These are phyloP conservation scores for Apocrypta bakeri DNA, from an alignment of 1,140 invertebrate genomes.

Conservation along the genomic window DNA sequence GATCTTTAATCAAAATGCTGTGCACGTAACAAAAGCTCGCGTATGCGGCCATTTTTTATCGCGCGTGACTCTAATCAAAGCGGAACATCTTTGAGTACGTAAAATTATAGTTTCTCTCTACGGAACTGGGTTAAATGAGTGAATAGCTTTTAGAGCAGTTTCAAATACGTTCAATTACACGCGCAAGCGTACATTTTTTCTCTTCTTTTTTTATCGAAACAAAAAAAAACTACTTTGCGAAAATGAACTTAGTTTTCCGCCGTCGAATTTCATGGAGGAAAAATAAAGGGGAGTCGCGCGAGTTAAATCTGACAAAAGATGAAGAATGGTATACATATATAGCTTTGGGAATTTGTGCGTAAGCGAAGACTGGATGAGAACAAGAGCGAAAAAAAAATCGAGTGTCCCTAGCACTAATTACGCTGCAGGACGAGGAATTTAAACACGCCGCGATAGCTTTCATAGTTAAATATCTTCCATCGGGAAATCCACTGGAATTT, in stretches of 20 bases:
- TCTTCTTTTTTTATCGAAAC: no score
- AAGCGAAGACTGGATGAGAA: no score
- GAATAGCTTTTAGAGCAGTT: neutral
- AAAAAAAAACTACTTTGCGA: no score
- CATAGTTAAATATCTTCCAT: constrained; percentile 38
- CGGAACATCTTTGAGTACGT: neutral
- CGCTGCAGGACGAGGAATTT: constrained; percentile 19
- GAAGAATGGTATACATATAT: no score
- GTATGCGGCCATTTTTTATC: neutral
- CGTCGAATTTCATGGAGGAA: neutral
- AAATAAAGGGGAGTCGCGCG: neutral
- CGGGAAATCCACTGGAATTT: constrained; percentile 42
- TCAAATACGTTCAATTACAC: neutral
- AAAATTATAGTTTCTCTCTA: neutral
- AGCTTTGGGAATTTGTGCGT: constrained; percentile 12
- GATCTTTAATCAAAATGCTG: no score
- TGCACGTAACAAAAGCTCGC: no score
- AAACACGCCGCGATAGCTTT: constrained; percentile 34
- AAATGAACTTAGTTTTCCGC: no score
- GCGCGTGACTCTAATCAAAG: neutral
- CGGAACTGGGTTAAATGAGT: neutral
- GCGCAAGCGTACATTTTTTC: no score
- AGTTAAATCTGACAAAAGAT: neutral
- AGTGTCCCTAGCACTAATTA: constrained; percentile 33
- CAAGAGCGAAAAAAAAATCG: constrained; percentile 2